These are phyloP conservation scores for Actinopyga echinites DNA, from an alignment of 53 echinoderm and acorn worm genomes.

Conservation along the genomic window DNA sequence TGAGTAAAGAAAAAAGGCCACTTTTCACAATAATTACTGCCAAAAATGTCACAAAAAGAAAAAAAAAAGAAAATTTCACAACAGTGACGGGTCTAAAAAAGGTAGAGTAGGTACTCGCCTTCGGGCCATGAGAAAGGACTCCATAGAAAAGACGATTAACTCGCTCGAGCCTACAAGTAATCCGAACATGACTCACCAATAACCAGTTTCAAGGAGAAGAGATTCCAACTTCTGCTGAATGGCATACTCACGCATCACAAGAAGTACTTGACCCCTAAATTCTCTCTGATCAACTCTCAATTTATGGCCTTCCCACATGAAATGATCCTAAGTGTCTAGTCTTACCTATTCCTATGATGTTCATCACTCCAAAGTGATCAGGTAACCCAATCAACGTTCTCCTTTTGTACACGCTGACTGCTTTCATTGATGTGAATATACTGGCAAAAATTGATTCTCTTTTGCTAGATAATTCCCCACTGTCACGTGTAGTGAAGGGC, in stretches of 20 bases:
- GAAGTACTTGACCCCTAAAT: slow-evolving; percentile 12
- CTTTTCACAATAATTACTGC: too few relatives aligned
- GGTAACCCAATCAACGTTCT: slow-evolving; percentile 6
- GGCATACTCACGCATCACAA: background rate
- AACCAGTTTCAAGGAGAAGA: too few relatives aligned
- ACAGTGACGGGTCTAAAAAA: too few relatives aligned
- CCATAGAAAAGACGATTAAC: too few relatives aligned
- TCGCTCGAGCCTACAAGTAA: too few relatives aligned
- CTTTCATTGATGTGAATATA: slow-evolving; percentile 36
- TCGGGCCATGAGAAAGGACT: too few relatives aligned
- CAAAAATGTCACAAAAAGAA: too few relatives aligned
- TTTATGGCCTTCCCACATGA: background rate
- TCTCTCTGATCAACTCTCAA: background rate
- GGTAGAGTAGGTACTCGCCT: too few relatives aligned
- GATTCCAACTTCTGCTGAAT: too few relatives aligned
- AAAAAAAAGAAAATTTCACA: too few relatives aligned
- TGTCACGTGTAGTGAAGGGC: background rate
- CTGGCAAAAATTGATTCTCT: slow-evolving; percentile 1
- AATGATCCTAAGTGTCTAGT: background rate
- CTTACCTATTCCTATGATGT: background rate
- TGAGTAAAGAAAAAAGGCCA: too few relatives aligned
- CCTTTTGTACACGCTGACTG: background rate
- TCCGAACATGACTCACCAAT: too few relatives aligned
- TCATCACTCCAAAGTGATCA: background rate
- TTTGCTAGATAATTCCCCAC: slow-evolving; percentile 6